Base-by-base conservation (phyloP, 2,888 invertebrate species). In the Rhyacophila evoluta region DNA sequence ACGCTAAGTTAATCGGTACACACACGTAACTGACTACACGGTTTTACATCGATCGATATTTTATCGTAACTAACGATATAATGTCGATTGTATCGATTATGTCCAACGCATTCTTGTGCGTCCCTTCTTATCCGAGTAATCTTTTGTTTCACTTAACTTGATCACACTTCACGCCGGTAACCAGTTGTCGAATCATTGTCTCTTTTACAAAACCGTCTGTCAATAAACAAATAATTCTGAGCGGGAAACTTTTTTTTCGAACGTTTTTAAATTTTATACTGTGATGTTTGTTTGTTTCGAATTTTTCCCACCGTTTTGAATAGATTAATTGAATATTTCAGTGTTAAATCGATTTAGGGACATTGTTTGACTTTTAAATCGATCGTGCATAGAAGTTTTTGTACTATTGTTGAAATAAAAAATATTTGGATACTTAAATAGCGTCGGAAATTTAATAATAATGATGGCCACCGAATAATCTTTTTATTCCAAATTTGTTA, bases 131-230 rank as follows among this genome's bases (percentile, higher is more conserved):
- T 55, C 55, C 8, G 25, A 55, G 12, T 25, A 55, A 55, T 55
- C 55, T 55, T 55, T 55, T 55, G 55, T 55, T 55, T 55, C 55
- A 55, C 55, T 55, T 55, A 55, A 55, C 55, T 55, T 19, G 55
- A 55, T 55, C 55, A 19, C 55, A 55, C 55, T 55, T 25, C 55
- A 19, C 55, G 55, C 55, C 55, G 55, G 55, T 55, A 55, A 55
- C 55, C 55, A 55, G 55, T 55, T 55, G 55, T 55, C 25, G 55
- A 39, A n/a, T n/a, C 55, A 55, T 55, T 55, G 55, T 55, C 55
- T 19, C 55, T 15, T n/a, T 15, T 55, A 55, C 25, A 55, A 55
- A 55, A 55, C 55, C 41, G 41, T 41, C 41, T 55, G 55, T 55
- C 55, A 55, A 55, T 55, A 55, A 55, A 19, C 15, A 8, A 55